These are phyloP conservation scores for Leistus spinibarbis DNA, from an alignment of 2,888 invertebrate species.

Conservation along the genomic window DNA sequence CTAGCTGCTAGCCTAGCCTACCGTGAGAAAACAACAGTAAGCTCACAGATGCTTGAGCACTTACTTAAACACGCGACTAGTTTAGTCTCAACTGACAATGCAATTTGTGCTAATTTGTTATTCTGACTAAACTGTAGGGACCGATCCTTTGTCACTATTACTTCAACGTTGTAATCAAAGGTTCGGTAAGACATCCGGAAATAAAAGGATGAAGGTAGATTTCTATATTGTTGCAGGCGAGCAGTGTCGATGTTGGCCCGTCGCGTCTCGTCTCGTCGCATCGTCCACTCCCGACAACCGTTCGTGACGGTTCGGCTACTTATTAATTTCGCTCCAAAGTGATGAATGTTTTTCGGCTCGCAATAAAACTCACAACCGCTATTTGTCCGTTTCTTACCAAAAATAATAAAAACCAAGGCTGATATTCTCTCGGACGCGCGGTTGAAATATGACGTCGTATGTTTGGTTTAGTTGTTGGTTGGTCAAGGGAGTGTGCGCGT, in stretches of 20 bases:
- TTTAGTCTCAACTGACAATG: background rate
- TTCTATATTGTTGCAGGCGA: background rate
- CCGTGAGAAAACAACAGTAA: background rate
- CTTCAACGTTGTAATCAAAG: background rate
- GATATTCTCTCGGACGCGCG: slow-evolving; percentile 27
- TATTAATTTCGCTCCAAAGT: slow-evolving; percentile 32
- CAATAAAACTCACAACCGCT: slow-evolving; percentile 36
- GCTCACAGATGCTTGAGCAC: background rate
- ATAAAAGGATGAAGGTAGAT: background rate
- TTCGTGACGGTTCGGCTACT: slow-evolving; percentile 26
- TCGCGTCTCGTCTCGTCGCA: background rate
- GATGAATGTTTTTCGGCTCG: slow-evolving; percentile 34
- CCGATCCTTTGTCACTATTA: background rate
- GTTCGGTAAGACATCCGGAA: background rate
- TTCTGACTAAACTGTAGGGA: background rate
- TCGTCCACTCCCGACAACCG: background rate
- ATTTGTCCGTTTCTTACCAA: slow-evolving; percentile 34
- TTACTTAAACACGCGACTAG: background rate
- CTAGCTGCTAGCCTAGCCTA: background rate
- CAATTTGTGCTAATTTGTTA: background rate
- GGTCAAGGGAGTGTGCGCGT: background rate
- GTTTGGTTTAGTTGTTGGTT: slow-evolving; percentile 8
- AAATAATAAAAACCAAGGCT: slow-evolving; percentile 32
- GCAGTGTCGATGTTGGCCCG: background rate
- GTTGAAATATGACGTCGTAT: slow-evolving; percentile 33